Evolutionary conservation across 1,140 invertebrate genomes (phyloP).

Genomic region (Zaprionus gabonicus): DNA sequence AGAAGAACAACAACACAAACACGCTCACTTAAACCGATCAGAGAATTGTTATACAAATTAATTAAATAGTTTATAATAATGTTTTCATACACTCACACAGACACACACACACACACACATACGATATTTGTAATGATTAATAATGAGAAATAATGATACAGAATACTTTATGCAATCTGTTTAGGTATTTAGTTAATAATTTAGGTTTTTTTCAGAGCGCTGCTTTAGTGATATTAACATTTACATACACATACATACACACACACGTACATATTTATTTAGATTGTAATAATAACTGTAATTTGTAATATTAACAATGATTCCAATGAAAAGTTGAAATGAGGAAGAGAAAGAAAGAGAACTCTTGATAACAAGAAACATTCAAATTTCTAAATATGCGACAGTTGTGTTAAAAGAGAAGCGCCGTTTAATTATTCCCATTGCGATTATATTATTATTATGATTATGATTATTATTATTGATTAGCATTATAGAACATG

Average conservation of each 20-base stretch:
- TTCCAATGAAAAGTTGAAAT: constrained; percentile 28
- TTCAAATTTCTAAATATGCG: constrained; percentile 26
- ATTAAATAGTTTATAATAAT: constrained; percentile 68
- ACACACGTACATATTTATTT: constrained; percentile 62
- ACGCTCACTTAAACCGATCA: constrained; percentile 35
- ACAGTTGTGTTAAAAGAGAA: constrained; percentile 42
- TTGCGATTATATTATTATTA: constrained; percentile 52
- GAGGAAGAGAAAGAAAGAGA: neutral
- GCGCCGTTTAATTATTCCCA: constrained; percentile 62
- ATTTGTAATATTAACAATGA: constrained; percentile 44
- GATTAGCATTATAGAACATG: constrained; percentile 78
- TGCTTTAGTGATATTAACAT: constrained; percentile 82
- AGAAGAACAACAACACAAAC: constrained; percentile 19
- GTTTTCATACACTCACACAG: constrained; percentile 56
- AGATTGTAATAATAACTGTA: constrained; percentile 59
- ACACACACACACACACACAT: constrained; percentile 17
- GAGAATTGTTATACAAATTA: constrained; percentile 72
- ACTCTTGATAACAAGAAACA: constrained; percentile 17
- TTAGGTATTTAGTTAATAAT: constrained; percentile 46
- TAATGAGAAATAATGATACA: constrained; percentile 13
- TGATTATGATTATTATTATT: constrained; percentile 65
- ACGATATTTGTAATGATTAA: constrained; percentile 39
- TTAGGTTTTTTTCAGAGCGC: constrained; percentile 66
- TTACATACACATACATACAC: constrained; percentile 54
- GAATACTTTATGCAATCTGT: constrained; percentile 40